phyloP scores from a whole-genome alignment of 1,140 invertebrate genomes.

The Drosophila parvula region DNA sequence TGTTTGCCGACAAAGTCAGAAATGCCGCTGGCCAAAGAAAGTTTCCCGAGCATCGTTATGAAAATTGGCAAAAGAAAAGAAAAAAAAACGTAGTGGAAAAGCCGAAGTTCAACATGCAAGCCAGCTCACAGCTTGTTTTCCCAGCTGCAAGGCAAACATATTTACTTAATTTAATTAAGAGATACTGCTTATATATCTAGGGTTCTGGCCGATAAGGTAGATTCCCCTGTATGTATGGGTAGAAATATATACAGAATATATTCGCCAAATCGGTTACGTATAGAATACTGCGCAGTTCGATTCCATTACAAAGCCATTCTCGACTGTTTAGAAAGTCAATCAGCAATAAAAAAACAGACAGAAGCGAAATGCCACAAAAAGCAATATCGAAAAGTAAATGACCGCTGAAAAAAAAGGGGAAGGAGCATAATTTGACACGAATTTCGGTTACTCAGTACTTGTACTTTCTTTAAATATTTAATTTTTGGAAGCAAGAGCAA shows the following conservation, averaged over 20 bases:
- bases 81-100: constrained; percentile 13
- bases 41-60: constrained; percentile 54
- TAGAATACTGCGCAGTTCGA: constrained; percentile 39
- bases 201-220: constrained; percentile 31
- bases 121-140: background rate
- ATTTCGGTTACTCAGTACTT: constrained; percentile 18
- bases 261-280: constrained; percentile 30
- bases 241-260: constrained; percentile 24
- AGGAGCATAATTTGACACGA: constrained; percentile 10
- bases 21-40: constrained; percentile 65
- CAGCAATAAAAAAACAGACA: constrained; percentile 50
- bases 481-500: background rate
- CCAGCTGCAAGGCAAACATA: constrained; percentile 28
- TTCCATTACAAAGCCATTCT: constrained; percentile 20
- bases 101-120: constrained; percentile 9
- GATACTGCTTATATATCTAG: constrained; percentile 13
- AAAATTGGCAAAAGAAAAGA: constrained; percentile 46
- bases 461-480: constrained; percentile 20
- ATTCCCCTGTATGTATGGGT: too few species aligned
- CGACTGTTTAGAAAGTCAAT: constrained; percentile 72
- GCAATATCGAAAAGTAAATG: constrained; percentile 70
- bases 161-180: constrained; percentile 25
- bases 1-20: constrained; percentile 52
- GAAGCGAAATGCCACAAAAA: constrained; percentile 54
- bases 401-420: constrained; percentile 39